phyloP scores from a whole-genome alignment of 2,888 invertebrate genomes.

The Parapristionchus giblindavisi region DNA sequence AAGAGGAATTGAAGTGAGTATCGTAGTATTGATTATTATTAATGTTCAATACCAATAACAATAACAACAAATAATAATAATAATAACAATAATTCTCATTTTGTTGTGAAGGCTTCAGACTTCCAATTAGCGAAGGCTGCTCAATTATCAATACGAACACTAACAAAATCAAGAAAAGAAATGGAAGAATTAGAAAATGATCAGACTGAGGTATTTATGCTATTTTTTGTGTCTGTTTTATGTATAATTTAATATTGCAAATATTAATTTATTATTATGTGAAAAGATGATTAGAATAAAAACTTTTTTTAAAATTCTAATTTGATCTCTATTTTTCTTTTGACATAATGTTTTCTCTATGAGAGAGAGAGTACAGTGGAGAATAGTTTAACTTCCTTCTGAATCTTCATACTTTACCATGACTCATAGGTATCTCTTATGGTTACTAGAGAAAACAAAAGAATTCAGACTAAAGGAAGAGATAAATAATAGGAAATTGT shows the following conservation, averaged over 20 bases:
- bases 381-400: too few relatives aligned
- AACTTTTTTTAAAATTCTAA: too few relatives aligned
- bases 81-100: not conserved
- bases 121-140: conserved; percentile 56
- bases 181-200: conserved; percentile 56
- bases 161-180: conserved; percentile 50
- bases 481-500: too few relatives aligned
- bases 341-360: too few relatives aligned
- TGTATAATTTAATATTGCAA: not conserved
- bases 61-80: not conserved
- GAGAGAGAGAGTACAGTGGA: too few relatives aligned
- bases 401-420: too few relatives aligned
- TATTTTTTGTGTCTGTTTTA: not conserved
- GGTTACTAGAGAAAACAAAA: too few relatives aligned
- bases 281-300: not conserved
- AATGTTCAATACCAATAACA: not conserved
- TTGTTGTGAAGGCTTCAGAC: conserved; percentile 40
- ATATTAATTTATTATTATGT: not conserved
- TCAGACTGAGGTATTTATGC: conserved; percentile 38
- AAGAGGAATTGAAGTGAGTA: conserved; percentile 45
- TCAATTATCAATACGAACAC: conserved; percentile 48
- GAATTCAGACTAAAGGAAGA: conserved; percentile 39
- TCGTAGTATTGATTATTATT: not conserved
- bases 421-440: too few relatives aligned
- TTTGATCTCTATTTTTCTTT: too few relatives aligned